phyloP scores from a whole-genome alignment of 1,140 invertebrate genomes.

The Adoxophyes honmai region DNA sequence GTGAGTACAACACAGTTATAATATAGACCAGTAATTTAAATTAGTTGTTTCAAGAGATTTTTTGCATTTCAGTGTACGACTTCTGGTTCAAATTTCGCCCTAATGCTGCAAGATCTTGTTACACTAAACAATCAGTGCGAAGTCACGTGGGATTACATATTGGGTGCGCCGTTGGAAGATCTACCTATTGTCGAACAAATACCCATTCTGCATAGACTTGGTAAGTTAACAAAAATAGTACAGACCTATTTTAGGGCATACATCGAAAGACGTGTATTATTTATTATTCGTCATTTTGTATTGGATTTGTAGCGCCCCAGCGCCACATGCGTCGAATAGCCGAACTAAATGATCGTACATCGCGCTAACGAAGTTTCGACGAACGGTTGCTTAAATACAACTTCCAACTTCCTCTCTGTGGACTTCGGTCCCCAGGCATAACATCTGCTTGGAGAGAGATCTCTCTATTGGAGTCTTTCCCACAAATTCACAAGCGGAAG shows the following conservation, averaged over 20 bases:
- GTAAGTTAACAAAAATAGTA: conserved; percentile 49
- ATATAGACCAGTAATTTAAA: not conserved
- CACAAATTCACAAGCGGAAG: no score
- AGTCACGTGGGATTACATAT: conserved; percentile 80
- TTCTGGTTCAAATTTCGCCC: conserved; percentile 80
- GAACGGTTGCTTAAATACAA: no score
- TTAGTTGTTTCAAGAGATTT: conserved; percentile 20
- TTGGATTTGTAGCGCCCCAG: no score
- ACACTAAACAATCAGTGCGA: conserved; percentile 83
- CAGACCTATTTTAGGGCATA: not conserved
- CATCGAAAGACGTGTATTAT: no score
- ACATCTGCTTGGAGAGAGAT: no score
- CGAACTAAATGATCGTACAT: no score
- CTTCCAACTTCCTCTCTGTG: no score
- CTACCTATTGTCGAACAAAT: conserved; percentile 88
- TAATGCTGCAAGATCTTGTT: conserved; percentile 81
- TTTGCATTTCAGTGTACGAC: conserved; percentile 65
- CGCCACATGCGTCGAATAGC: no score
- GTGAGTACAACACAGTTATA: conserved; percentile 36
- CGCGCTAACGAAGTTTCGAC: no score
- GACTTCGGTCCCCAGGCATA: no score
- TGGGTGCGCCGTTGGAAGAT: conserved; percentile 82
- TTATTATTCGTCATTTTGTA: no score
- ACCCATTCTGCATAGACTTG: conserved; percentile 85
- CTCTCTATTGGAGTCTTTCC: no score